Percentiles rank a stretch among this genome's conserved stretches.
Conservation (phyloP, 1,140 invertebrate genomes). For the Scaptodrosophila lebanonensis region DNA sequence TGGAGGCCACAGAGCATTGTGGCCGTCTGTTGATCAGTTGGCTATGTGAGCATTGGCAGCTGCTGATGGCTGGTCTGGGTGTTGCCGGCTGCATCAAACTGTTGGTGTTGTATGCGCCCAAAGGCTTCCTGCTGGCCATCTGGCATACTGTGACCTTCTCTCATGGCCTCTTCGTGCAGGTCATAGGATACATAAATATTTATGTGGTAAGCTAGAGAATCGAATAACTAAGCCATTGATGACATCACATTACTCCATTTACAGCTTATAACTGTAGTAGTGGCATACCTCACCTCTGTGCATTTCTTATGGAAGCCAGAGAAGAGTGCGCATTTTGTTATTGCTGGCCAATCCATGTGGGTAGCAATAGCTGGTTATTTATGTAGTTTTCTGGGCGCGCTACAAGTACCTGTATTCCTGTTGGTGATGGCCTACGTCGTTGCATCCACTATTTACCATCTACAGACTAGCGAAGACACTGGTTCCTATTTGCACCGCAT, state of each 20-base stretch:
- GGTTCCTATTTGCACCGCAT: slow-evolving; percentile 52
- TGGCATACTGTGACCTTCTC: slow-evolving; percentile 77
- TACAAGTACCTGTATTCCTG: slow-evolving; percentile 80
- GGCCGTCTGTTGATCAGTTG: slow-evolving; percentile 83
- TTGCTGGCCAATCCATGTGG: slow-evolving; percentile 80
- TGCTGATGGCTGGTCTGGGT: slow-evolving; percentile 76
- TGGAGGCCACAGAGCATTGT: slow-evolving; percentile 82
- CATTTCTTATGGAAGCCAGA: slow-evolving; percentile 80
- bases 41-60: slow-evolving; percentile 79
- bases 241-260: too few species aligned
- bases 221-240: background rate
- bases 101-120: slow-evolving; percentile 79
- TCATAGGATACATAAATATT: slow-evolving; percentile 78
- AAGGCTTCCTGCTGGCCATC: slow-evolving; percentile 77
- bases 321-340: slow-evolving; percentile 79
- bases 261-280: slow-evolving; percentile 77
- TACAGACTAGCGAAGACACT: slow-evolving; percentile 43
- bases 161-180: slow-evolving; percentile 71
- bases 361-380: slow-evolving; percentile 80
- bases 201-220: slow-evolving; percentile 71
- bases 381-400: slow-evolving; percentile 79
- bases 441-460: slow-evolving; percentile 80
- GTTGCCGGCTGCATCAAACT: slow-evolving; percentile 60
- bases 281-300: slow-evolving; percentile 78
- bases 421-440: slow-evolving; percentile 73